Evolutionary conservation across 2,797 vertebrate genomes (phyloP).

Genomic region (Rhyacichthys aspro): DNA sequence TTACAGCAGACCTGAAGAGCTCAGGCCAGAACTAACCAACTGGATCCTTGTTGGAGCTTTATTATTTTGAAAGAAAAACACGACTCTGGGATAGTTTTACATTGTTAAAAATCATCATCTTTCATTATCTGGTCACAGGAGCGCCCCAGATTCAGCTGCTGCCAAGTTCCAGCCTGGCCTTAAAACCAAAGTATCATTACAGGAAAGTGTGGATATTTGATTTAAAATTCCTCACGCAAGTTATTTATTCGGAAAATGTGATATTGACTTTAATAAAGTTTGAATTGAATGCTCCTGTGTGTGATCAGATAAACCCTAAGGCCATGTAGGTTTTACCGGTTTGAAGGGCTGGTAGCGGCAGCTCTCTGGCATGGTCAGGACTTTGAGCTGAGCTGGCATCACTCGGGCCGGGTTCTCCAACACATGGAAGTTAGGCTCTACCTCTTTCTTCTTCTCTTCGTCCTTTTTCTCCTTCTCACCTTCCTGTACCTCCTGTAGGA

Average conservation of each 20-base stretch:
- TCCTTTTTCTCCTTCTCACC: conserved; percentile 83
- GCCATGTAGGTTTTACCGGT: conserved; percentile 78
- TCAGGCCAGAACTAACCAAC: conserved; percentile 28
- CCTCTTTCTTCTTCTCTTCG: conserved; percentile 98
- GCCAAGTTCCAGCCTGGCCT: no score
- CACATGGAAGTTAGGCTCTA: conserved; percentile 94
- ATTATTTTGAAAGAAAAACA: conserved; percentile 10
- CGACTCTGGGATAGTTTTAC: conserved; percentile 6
- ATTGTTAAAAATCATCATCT: conserved; percentile 1
- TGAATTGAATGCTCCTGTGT: neutral
- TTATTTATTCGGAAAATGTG: neutral
- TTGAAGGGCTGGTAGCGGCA: conserved; percentile 99
- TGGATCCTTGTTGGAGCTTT: conserved; percentile 5
- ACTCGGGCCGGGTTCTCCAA: conserved; percentile 95
- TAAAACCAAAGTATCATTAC: neutral
- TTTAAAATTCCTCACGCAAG: neutral
- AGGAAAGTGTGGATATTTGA: neutral
- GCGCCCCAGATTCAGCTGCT: neutral
- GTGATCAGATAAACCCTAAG: neutral
- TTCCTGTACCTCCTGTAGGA: conserved; percentile 78
- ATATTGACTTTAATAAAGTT: neutral
- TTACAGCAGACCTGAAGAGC: conserved; percentile 36
- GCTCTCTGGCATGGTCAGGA: conserved; percentile 93
- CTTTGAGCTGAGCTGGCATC: conserved; percentile 98
- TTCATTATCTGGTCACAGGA: neutral